These are phyloP conservation scores for Macrotis lagotis DNA, from an alignment of 2,113 vertebrate species.

Conservation along the genomic window DNA sequence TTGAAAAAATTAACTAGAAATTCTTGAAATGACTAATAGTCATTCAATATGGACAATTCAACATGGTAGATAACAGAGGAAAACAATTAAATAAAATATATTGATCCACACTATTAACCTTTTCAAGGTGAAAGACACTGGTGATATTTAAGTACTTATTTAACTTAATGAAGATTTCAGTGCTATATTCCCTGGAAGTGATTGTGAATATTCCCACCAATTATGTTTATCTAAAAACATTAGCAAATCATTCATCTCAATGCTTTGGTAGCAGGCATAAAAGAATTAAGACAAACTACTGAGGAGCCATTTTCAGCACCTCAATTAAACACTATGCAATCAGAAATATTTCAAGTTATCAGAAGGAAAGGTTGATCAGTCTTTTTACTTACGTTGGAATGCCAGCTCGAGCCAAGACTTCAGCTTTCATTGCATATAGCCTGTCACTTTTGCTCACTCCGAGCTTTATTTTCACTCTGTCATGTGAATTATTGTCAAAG, in stretches of 20 bases:
- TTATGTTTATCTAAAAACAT: not conserved
- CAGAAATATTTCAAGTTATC: constrained; percentile 34
- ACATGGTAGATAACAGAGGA: constrained; percentile 68
- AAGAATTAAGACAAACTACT: constrained; percentile 41
- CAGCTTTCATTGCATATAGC: constrained; percentile 97
- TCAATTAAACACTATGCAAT: constrained; percentile 43
- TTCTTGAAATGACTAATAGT: constrained; percentile 69
- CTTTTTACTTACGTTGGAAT: constrained; percentile 94
- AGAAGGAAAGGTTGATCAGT: constrained; percentile 5
- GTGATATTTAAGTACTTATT: constrained; percentile 62
- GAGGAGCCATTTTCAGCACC: constrained; percentile 24
- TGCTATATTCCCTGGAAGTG: constrained; percentile 16
- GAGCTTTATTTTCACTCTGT: constrained; percentile 99
- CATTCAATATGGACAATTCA: constrained; percentile 60
- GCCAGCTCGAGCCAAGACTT: constrained; percentile 96
- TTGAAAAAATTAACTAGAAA: constrained; percentile 71
- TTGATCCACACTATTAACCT: constrained; percentile 76
- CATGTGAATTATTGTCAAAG: constrained; percentile 97
- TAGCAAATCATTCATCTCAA: not conserved
- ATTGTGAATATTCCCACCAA: constrained; percentile 5
- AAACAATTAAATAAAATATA: constrained; percentile 76
- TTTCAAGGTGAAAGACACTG: constrained; percentile 64
- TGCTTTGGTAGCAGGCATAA: constrained; percentile 54
- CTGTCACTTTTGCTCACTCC: constrained; percentile 98
- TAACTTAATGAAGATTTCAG: constrained; percentile 54